Conservation (phyloP, 1,140 invertebrate species). For the Achatina immaculata region DNA sequence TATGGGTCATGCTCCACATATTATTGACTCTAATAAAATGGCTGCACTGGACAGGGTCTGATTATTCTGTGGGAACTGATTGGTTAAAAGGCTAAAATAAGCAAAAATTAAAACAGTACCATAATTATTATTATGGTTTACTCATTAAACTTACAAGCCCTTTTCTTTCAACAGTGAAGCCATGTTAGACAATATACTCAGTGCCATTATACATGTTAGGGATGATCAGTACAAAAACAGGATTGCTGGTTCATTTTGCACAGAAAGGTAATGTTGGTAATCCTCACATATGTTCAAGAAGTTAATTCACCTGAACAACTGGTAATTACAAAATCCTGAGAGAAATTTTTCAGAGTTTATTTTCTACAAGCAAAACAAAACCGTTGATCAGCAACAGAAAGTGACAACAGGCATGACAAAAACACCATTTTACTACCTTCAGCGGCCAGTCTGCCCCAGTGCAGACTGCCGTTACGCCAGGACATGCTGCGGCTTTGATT, state of each 20-base stretch:
- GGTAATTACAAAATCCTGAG: background rate
- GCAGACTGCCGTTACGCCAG: slow-evolving; percentile 69
- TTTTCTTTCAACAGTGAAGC: too few species aligned
- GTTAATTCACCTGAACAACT: background rate
- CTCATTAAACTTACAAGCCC: too few species aligned
- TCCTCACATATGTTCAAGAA: background rate
- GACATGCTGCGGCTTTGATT: slow-evolving; percentile 69
- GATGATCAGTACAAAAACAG: too few species aligned
- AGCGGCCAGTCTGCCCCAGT: slow-evolving; percentile 63
- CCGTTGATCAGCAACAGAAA: background rate
- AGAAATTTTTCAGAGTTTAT: too few species aligned
- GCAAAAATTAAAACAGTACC: too few species aligned
- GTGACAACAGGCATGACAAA: background rate
- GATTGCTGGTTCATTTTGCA: too few species aligned
- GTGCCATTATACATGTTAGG: too few species aligned
- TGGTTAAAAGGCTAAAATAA: too few species aligned
- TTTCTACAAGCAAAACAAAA: background rate
- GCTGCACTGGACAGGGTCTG: background rate
- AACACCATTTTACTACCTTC: slow-evolving; percentile 62
- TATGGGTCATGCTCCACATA: background rate
- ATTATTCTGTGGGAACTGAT: too few species aligned
- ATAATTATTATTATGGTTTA: too few species aligned
- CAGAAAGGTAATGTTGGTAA: too few species aligned
- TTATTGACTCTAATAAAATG: background rate
- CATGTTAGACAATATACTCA: too few species aligned